These are phyloP conservation scores for Kobus ellipsiprymnus DNA, from an alignment of 2,113 vertebrate genomes.

Conservation along the genomic window DNA sequence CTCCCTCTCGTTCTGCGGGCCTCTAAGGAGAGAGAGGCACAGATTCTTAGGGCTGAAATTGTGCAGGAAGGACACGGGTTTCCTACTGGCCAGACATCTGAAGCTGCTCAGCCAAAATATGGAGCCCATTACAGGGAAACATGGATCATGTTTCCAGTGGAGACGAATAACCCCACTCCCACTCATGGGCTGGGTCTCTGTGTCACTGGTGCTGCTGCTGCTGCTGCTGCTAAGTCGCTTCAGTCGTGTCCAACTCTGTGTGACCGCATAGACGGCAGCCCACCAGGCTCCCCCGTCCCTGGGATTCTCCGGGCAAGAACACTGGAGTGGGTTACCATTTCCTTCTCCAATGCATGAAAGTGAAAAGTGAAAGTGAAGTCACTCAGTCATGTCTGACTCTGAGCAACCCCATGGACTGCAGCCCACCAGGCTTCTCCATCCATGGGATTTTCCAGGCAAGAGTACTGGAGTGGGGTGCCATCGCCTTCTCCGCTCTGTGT, in stretches of 20 bases:
- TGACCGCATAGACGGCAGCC: too few relatives aligned
- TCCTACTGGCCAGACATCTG: slow-evolving; percentile 55
- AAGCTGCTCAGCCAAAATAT: slow-evolving; percentile 42
- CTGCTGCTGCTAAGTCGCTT: too few relatives aligned
- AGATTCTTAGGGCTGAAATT: slow-evolving; percentile 49
- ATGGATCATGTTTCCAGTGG: slow-evolving; percentile 18
- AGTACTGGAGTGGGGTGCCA: too few relatives aligned
- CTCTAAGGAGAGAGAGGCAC: slow-evolving; percentile 44
- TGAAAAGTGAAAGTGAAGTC: too few relatives aligned
- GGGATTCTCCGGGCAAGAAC: too few relatives aligned
- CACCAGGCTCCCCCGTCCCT: too few relatives aligned
- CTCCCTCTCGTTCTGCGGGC: slow-evolving; percentile 15
- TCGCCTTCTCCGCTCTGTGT: neutral
- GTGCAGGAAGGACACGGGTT: slow-evolving; percentile 33
- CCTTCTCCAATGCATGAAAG: too few relatives aligned
- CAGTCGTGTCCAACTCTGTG: rapidly evolving
- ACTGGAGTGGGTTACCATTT: too few relatives aligned
- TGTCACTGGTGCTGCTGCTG: neutral
- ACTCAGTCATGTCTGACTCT: too few relatives aligned
- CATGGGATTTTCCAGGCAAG: too few relatives aligned
- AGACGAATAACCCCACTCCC: neutral
- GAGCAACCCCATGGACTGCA: too few relatives aligned
- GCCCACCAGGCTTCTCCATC: too few relatives aligned
- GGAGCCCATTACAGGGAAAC: slow-evolving; percentile 40
- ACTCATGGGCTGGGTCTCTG: neutral